phyloP scores from a whole-genome alignment of 2,113 vertebrate species.

The Ammodytes dubius region DNA sequence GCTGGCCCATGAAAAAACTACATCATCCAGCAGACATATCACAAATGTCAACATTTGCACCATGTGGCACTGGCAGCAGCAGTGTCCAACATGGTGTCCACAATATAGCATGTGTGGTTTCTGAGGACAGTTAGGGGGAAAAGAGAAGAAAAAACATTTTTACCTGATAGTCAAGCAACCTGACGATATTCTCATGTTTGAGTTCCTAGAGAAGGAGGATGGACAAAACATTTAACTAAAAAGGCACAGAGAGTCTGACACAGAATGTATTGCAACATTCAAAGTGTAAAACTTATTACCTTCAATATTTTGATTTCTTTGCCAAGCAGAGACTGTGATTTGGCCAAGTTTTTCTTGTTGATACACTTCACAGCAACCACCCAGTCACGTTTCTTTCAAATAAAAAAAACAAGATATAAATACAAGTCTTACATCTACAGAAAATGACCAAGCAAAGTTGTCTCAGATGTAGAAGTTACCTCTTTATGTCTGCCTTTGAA shows the following conservation, averaged over 20 bases:
- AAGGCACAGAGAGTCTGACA: neutral
- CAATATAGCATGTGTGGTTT: neutral
- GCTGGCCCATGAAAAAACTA: neutral
- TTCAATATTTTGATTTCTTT: slow-evolving; percentile 99
- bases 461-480: slow-evolving; percentile 78
- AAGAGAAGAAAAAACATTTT: neutral
- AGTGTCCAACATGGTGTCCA: neutral
- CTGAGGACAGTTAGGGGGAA: too few relatives aligned
- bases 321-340: slow-evolving; percentile 92
- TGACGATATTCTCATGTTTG: slow-evolving; percentile 97
- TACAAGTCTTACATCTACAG: neutral
- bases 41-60: slow-evolving; percentile 45
- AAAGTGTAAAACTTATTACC: slow-evolving; percentile 80
- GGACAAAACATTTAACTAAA: slow-evolving; percentile 30
- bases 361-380: slow-evolving; percentile 98
- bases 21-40: slow-evolving; percentile 4
- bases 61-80: slow-evolving; percentile 52
- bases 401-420: neutral
- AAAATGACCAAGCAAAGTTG: neutral
- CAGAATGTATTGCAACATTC: neutral
- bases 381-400: slow-evolving; percentile 90
- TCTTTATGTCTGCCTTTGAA: slow-evolving; percentile 96
- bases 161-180: slow-evolving; percentile 97
- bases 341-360: slow-evolving; percentile 96
- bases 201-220: slow-evolving; percentile 86